phyloP scores from a whole-genome alignment of 1,140 invertebrate genomes.

The Charaxes varanes region DNA sequence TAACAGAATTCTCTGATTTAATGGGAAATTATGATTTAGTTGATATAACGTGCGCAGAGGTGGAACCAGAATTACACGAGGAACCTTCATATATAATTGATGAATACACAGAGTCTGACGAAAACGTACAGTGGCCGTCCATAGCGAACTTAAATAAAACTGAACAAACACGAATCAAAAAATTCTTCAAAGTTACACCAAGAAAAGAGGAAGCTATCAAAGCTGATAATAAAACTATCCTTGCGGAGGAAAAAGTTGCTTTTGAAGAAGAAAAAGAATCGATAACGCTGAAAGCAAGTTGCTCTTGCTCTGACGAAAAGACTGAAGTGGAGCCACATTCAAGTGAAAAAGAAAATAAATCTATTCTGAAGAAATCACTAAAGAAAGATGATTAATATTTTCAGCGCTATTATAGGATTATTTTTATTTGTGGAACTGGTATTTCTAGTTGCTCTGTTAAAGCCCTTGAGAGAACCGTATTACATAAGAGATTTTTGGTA shows the following conservation, averaged over 20 bases:
- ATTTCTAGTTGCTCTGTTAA: conserved; percentile 35
- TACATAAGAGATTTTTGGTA: conserved; percentile 36
- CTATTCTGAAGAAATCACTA: too few species aligned
- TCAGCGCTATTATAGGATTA: conserved; percentile 23
- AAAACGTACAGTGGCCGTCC: conserved; percentile 28
- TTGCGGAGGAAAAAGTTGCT: conserved; percentile 7
- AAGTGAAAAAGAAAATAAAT: too few species aligned
- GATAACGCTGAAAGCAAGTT: conserved; percentile 2
- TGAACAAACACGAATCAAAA: conserved; percentile 26
- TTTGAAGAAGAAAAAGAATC: conserved; percentile 2
- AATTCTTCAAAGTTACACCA: conserved; percentile 27
- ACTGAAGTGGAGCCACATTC: conserved; percentile 10
- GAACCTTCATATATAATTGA: conserved; percentile 15
- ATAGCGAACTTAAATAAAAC: conserved; percentile 26
- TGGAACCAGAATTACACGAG: conserved; percentile 13
- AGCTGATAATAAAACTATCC: neutral
- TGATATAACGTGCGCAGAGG: conserved; percentile 26
- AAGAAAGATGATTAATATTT: conserved; percentile 45
- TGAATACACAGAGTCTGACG: conserved; percentile 21
- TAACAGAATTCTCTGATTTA: conserved; percentile 43
- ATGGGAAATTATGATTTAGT: conserved; percentile 43
- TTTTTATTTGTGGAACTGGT: conserved; percentile 32
- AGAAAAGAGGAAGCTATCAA: conserved; percentile 15
- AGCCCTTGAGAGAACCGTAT: conserved; percentile 34
- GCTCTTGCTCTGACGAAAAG: neutral